Percentiles rank a stretch among this genome's conserved stretches.
Conservation (phyloP, 2,797 vertebrate species). For the Etheostoma perlongum region DNA sequence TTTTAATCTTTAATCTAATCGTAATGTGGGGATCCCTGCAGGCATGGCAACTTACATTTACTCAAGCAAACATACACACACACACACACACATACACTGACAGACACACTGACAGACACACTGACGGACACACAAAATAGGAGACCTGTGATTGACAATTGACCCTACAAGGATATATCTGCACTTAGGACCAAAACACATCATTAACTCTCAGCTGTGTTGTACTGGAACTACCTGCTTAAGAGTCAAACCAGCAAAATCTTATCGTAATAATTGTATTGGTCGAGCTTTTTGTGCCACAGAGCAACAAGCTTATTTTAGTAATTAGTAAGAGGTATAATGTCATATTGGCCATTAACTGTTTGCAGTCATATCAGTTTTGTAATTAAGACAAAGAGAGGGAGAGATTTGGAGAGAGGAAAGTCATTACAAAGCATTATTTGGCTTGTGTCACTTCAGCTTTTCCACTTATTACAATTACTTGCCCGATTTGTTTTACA, state of each 20-base stretch:
- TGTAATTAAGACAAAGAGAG: constrained; percentile 23
- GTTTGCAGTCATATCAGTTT: constrained; percentile 40
- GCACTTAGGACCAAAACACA: constrained; percentile 46
- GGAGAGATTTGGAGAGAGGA: constrained; percentile 14
- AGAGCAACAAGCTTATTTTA: constrained; percentile 59
- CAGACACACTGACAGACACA: constrained; percentile 22
- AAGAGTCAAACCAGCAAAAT: constrained; percentile 30
- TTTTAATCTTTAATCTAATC: constrained; percentile 35
- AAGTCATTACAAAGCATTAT: constrained; percentile 49
- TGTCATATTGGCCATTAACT: constrained; percentile 53
- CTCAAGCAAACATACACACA: constrained; percentile 24
- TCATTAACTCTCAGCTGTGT: constrained; percentile 47
- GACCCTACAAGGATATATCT: constrained; percentile 47
- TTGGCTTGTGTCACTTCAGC: constrained; percentile 40
- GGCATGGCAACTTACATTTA: constrained; percentile 36
- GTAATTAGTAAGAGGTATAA: constrained; percentile 49
- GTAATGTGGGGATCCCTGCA: constrained; percentile 34
- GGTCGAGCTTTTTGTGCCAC: constrained; percentile 35
- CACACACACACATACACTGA: constrained; percentile 19
- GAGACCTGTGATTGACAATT: constrained; percentile 59
- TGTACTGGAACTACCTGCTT: constrained; percentile 40
- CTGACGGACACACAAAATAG: constrained; percentile 1
- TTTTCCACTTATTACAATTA: constrained; percentile 37
- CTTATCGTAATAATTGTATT: constrained; percentile 17
- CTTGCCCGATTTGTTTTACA: constrained; percentile 38